Percentiles rank a stretch among this genome's conserved stretches.
phyloP scores from a whole-genome alignment of 2,113 vertebrate species.

The Gadus chalcogrammus region DNA sequence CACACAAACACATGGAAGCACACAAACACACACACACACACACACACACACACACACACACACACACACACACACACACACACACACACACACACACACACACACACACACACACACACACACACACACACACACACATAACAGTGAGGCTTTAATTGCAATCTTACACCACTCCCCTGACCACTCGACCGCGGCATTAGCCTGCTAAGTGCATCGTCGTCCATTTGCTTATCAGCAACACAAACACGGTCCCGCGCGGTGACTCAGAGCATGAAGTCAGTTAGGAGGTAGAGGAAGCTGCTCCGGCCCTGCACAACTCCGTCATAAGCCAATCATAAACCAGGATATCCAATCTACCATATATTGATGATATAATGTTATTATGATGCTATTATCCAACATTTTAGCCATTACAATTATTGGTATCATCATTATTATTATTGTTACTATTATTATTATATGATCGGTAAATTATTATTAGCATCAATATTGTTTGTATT shows the following conservation, averaged over 20 bases:
- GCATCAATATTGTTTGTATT: conserved; percentile 3
- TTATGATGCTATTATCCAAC: background rate
- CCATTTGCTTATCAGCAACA: conserved; percentile 52
- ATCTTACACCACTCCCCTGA: conserved; percentile 2
- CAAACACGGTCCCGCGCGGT: conserved; percentile 27
- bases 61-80: conserved; percentile 20
- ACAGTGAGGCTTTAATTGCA: background rate
- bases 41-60: conserved; percentile 6
- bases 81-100: conserved; percentile 4
- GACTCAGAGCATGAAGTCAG: conserved; percentile 23
- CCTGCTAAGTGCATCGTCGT: conserved; percentile 35
- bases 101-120: conserved; percentile 8
- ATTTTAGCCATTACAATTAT: background rate
- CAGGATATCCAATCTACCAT: too few relatives aligned
- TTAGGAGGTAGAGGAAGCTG: conserved; percentile 19
- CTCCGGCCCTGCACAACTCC: background rate
- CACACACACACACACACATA: conserved; percentile 3
- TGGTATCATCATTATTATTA: background rate
- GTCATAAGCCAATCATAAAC: background rate
- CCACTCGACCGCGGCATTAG: conserved; percentile 12
- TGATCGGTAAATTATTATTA: background rate
- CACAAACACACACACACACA: conserved; percentile 11
- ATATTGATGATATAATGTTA: background rate
- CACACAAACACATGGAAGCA: too few relatives aligned
- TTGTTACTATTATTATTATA: background rate